Base-by-base conservation (phyloP, 2,113 vertebrate species). In the Tyrannus savana region DNA sequence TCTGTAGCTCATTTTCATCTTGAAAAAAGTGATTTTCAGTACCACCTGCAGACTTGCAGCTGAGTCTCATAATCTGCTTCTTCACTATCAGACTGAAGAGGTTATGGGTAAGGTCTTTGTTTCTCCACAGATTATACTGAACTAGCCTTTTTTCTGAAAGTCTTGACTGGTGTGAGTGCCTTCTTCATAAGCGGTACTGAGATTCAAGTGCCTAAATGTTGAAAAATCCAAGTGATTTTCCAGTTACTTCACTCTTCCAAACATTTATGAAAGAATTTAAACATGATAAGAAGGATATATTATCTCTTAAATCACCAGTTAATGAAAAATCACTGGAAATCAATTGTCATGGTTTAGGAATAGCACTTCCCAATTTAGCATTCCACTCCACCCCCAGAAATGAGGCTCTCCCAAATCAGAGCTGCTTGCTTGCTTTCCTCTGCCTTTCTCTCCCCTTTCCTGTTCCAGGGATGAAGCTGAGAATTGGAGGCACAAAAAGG, bases 251-350 rank as follows among this genome's bases (percentile, higher is more conserved):
- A 52, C 68, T 68, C 74, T 68, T 66, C 44, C 64, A 31, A 82
- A 75, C 9, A 52, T 25, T 87, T 76, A 30, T 64, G 52, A 25
- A 56, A 82, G 12, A 78, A 93, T 72, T 94, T 72, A 31, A 91
- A 64, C 16, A 31, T 19, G 4, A 8, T 47, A 35, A 86, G 71
- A 75, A 71, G 4, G 7, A 39, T 14, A 46, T 19, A 28, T 12
- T 44, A 74, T 53, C 25, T 68, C 21, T 64, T 50, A 47, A 3
- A 25, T 56, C 42, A 52, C 21, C 24, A 82, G 8, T 31, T 60
- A 75, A 13, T 44, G 28, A 75, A 55, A 94, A 84, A 74, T 46
- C 58, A 44, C 14, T 14, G 14, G 46, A 81, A 60, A 90, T 2
- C 7, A 47, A 22, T 35, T 62, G 60, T 10, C 12, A 5, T 31